A percentile compares a stretch with the other conserved stretches of the same genome.
phyloP scores from a whole-genome alignment of 2,797 vertebrate species.

The Xerus rutilus region DNA sequence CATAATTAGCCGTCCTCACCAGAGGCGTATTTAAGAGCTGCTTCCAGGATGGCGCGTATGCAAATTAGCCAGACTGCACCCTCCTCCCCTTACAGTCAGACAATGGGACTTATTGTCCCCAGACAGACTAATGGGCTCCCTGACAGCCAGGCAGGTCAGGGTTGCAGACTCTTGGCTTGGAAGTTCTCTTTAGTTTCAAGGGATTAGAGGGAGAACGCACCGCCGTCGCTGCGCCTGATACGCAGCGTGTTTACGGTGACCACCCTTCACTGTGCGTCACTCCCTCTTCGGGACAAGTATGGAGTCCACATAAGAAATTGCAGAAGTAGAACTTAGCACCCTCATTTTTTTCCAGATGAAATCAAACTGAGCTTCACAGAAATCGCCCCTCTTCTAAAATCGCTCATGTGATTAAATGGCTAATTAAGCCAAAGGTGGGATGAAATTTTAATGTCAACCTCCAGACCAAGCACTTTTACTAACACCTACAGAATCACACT shows the following conservation, averaged over 20 bases:
- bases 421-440: neutral
- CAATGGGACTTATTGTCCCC: neutral
- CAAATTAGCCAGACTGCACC: neutral
- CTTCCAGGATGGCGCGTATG: neutral
- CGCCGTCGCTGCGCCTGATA: rapidly evolving
- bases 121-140: neutral
- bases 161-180: neutral
- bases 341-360: neutral
- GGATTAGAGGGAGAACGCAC: no score
- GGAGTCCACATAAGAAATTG: neutral
- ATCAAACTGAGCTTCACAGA: neutral
- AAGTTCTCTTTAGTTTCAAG: neutral
- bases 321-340: neutral
- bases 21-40: neutral
- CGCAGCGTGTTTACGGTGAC: no score
- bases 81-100: neutral
- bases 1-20: neutral
- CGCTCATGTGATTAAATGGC: neutral
- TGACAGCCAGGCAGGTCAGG: neutral
- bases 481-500: neutral
- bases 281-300: neutral
- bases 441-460: neutral
- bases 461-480: neutral
- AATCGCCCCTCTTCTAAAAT: neutral
- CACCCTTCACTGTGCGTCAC: neutral